Evolutionary conservation across 2,113 vertebrate species (phyloP), one percentile per base, ranked within the genome.

Genomic region (Vidua macroura): DNA sequence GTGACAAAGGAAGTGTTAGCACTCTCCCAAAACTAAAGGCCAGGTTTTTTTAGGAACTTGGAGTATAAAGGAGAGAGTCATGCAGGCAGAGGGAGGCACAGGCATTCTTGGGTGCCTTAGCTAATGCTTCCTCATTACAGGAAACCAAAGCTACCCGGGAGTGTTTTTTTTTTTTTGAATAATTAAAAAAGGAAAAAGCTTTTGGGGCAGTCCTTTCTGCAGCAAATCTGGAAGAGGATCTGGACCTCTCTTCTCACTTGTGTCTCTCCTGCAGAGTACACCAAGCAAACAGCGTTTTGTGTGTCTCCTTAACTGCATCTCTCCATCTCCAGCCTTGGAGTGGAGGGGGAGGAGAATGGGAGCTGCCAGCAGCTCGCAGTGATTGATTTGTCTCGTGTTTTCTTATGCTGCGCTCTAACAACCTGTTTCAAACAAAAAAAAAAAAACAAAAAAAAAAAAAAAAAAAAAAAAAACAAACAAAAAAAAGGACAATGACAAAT

Each of bases 291-390:
- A 31, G 31, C 1, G 0, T 87, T 76, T 30, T 37, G 9, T 51
- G 46, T 17, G 24, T 90, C 51, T 95, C 63, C 86, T 86, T 84
- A 60, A 58, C 52, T 41, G 43, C 67, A 39, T 60, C 43, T 83
- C 51, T 80, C 59, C 51, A 19, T 74, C 90, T 51, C 64, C 37
- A 88, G 82, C 55, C 64, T 55, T 21, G 68, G 79, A 74, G 83
- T 10, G 6, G 16, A 95, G 92, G 43, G 93, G 83, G 85, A 90
- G 86, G 92, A 95, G 92, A 46, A 86, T 66, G 23, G 67, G 72
- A 93, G 79, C 86, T 95, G 94, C 72, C 94, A 95, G 93, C 90
- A 85, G 82, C 68, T 30, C 4, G 0, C 41, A 46, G 88, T 66
- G 78, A 90, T 93, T 80, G 92, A 96, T 93, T 76, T 1, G 11